Conservation (phyloP, 2,113 vertebrate species). For the Cavia aperea region DNA sequence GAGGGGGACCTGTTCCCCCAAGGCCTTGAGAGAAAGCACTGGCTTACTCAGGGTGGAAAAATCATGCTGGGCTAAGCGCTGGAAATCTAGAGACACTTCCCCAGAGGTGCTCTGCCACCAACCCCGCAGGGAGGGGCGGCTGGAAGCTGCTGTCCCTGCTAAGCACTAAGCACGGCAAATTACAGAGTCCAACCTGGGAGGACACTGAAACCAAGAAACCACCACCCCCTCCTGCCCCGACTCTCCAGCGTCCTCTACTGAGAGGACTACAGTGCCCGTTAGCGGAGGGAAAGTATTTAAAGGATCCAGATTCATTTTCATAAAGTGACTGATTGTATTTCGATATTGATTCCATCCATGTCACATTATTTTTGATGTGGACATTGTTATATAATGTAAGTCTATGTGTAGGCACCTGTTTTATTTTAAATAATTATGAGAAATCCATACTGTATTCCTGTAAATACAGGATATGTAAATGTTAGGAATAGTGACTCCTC, state of each 20-base stretch:
- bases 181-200: background rate
- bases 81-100: background rate
- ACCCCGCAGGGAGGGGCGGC: background rate
- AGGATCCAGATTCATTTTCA: background rate
- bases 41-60: background rate
- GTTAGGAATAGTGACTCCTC: background rate
- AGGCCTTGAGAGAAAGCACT: background rate
- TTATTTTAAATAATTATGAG: slow-evolving; percentile 36
- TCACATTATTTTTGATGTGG: slow-evolving; percentile 5
- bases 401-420: background rate
- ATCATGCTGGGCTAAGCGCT: background rate
- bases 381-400: background rate
- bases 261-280: background rate
- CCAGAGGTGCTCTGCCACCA: background rate
- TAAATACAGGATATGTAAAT: background rate
- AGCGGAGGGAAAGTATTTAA: background rate
- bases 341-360: background rate
- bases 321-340: background rate
- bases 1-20: background rate
- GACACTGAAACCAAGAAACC: background rate
- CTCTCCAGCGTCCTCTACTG: background rate
- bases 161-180: rapidly evolving
- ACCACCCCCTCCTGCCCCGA: background rate
- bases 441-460: background rate
- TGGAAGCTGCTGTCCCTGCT: background rate